Percentiles rank a stretch among this genome's conserved stretches.
Conservation (phyloP, 2,113 vertebrate genomes). For the Phocoena sinus region DNA sequence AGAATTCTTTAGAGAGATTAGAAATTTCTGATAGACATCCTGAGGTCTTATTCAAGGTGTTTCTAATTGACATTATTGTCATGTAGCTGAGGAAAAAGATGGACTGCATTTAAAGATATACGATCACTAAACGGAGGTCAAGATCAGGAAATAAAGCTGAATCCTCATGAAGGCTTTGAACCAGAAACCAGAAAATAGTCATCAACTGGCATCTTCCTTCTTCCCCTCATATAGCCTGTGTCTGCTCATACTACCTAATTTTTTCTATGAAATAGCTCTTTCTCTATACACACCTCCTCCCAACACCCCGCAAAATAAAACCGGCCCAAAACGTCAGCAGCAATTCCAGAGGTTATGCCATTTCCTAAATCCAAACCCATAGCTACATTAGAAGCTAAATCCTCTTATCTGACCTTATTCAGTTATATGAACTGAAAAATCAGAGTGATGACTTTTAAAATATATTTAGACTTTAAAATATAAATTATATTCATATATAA, state of each 20-base stretch:
- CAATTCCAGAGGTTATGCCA: background rate
- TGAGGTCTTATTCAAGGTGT: background rate
- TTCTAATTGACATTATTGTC: background rate
- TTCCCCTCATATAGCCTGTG: background rate
- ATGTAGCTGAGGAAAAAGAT: background rate
- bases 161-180: background rate
- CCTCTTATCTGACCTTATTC: background rate
- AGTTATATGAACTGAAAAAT: background rate
- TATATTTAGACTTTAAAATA: background rate
- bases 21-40: constrained; percentile 1
- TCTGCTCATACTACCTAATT: background rate
- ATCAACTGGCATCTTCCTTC: background rate
- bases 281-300: background rate
- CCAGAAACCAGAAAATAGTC: background rate
- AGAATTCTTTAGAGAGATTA: background rate
- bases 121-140: background rate
- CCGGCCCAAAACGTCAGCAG: background rate
- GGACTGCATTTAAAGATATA: background rate
- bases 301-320: background rate
- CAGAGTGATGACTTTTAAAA: background rate
- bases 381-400: background rate
- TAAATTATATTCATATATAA: background rate
- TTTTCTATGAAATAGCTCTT: background rate
- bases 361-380: background rate
- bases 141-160: background rate